Evolutionary conservation across 2,888 invertebrate species (phyloP).

Genomic region (Drosophila merina): DNA sequence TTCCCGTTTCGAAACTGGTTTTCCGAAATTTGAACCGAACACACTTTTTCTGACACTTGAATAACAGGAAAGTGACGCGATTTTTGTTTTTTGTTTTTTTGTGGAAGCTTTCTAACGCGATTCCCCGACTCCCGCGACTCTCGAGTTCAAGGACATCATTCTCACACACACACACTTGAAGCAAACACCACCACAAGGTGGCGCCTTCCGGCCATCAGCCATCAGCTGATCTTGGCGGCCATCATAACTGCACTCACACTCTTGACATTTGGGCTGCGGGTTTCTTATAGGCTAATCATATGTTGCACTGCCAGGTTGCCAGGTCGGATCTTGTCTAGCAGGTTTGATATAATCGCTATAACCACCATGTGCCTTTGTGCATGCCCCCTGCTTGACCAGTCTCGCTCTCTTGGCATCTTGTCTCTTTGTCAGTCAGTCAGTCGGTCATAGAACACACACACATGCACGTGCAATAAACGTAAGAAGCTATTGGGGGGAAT

Average conservation of each 20-base stretch:
- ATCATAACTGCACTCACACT: slow-evolving; percentile 20
- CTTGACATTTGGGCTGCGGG: slow-evolving; percentile 4
- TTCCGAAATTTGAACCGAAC: slow-evolving; percentile 23
- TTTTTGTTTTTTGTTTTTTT: neutral
- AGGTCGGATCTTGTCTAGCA: slow-evolving; percentile 37
- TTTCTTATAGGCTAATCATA: slow-evolving; percentile 36
- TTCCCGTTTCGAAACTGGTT: slow-evolving; percentile 23
- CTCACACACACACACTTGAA: neutral
- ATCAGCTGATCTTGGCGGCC: slow-evolving; percentile 31
- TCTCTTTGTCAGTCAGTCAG: slow-evolving; percentile 31
- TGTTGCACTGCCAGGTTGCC: slow-evolving; percentile 19
- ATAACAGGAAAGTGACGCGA: slow-evolving; percentile 38
- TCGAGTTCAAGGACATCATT: slow-evolving; percentile 26
- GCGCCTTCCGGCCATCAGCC: slow-evolving; percentile 16
- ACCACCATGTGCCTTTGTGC: slow-evolving; percentile 47
- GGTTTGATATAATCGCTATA: slow-evolving; percentile 32
- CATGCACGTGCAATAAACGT: neutral
- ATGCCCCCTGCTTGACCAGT: slow-evolving; percentile 43
- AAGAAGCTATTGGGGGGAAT: neutral
- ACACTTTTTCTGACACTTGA: slow-evolving; percentile 18
- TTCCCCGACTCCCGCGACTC: neutral
- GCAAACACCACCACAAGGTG: slow-evolving; percentile 5
- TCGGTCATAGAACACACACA: slow-evolving; percentile 37
- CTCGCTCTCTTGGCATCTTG: slow-evolving; percentile 3
- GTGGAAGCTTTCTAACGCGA: slow-evolving; percentile 16